phyloP scores from a whole-genome alignment of 1,140 invertebrate species.

The Polyergus mexicanus region DNA sequence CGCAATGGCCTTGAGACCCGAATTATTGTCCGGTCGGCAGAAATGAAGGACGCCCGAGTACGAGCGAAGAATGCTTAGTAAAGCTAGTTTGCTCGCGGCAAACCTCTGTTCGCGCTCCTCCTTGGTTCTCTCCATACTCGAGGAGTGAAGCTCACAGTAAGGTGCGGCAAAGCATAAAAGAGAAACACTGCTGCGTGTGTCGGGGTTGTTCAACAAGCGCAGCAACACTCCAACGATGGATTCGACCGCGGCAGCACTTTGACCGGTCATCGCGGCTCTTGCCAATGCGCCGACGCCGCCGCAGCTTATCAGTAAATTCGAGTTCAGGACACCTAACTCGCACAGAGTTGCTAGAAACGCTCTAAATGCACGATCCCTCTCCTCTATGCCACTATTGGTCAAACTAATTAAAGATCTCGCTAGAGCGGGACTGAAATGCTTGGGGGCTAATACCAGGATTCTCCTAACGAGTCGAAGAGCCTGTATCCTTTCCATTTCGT shows the following conservation, averaged over 20 bases:
- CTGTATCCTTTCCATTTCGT: constrained; percentile 96
- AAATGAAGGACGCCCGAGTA: constrained; percentile 96
- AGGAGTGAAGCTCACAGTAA: constrained; percentile 96
- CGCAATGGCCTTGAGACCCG: constrained; percentile 93
- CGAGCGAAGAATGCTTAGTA: constrained; percentile 94
- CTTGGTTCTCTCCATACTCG: constrained; percentile 88
- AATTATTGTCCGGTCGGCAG: constrained; percentile 91
- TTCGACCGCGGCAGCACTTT: constrained; percentile 93
- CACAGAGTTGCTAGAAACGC: constrained; percentile 94
- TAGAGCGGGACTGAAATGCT: constrained; percentile 89
- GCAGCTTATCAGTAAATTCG: constrained; percentile 92
- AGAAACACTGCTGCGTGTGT: constrained; percentile 93
- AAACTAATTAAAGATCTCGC: constrained; percentile 93
- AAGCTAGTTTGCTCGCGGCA: constrained; percentile 93
- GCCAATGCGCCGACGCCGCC: constrained; percentile 94
- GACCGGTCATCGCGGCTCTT: constrained; percentile 93
- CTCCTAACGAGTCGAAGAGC: constrained; percentile 94
- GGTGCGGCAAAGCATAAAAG: constrained; percentile 95
- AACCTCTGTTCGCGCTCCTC: constrained; percentile 94
- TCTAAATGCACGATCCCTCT: constrained; percentile 92
- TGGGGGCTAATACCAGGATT: constrained; percentile 89
- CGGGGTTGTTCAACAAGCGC: constrained; percentile 94
- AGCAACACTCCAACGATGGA: constrained; percentile 95
- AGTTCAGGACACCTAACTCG: constrained; percentile 95
- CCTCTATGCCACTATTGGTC: constrained; percentile 92